Evolutionary conservation across 2,797 vertebrate genomes (phyloP).

Genomic region (Carduelis carduelis): DNA sequence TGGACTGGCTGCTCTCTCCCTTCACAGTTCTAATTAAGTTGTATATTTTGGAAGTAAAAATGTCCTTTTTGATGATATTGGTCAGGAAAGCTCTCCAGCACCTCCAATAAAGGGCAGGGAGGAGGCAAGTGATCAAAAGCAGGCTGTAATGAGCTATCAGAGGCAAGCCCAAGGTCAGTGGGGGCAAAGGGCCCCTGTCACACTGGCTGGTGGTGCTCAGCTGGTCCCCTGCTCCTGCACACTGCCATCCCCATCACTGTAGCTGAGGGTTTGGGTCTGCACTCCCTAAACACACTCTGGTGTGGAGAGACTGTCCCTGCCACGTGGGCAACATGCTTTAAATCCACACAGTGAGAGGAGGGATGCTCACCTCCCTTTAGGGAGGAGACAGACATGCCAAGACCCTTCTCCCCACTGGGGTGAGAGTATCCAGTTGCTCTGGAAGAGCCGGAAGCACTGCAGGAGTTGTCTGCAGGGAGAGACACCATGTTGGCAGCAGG

Average conservation of each 20-base stretch:
- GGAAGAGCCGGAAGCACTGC: neutral
- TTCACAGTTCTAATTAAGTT: conserved; percentile 6
- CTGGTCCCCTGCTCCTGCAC: neutral
- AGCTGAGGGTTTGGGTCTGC: neutral
- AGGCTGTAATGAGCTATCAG: neutral
- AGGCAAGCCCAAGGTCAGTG: neutral
- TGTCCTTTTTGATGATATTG: neutral
- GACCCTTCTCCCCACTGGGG: neutral
- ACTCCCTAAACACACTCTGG: neutral
- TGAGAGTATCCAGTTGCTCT: neutral
- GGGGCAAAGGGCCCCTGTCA: neutral
- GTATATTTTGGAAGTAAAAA: conserved; percentile 52
- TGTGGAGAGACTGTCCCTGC: neutral
- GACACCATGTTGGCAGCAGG: neutral
- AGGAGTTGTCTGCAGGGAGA: neutral
- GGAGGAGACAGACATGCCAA: neutral
- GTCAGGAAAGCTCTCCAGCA: conserved; percentile 16
- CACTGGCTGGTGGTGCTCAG: neutral
- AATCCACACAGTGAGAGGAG: fast-evolving
- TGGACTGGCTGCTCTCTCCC: neutral
- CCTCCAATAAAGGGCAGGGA: neutral
- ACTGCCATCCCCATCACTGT: fast-evolving
- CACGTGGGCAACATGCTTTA: fast-evolving
- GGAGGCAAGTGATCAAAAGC: neutral
- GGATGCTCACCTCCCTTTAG: neutral